Conservation (phyloP, 2,113 vertebrate species). For the Catharus fuscescens region DNA sequence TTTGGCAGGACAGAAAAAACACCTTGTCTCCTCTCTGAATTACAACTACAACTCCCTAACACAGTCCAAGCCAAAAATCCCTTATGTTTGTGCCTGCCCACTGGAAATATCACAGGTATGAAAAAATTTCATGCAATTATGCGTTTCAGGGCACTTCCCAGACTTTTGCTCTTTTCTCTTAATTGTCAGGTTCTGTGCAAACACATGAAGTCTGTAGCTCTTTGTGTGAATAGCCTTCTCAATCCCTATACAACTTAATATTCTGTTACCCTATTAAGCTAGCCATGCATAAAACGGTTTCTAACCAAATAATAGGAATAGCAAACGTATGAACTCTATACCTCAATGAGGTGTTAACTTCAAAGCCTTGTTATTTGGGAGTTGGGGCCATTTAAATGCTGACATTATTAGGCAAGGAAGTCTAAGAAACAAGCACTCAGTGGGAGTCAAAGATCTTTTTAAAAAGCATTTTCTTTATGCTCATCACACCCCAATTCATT, state of each 20-base stretch:
- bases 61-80: background rate
- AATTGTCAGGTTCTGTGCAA: constrained; percentile 71
- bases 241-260: constrained; percentile 71
- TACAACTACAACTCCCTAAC: background rate
- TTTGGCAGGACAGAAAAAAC: background rate
- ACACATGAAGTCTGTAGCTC: constrained; percentile 76
- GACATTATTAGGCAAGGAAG: constrained; percentile 77
- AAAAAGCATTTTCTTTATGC: constrained; percentile 76
- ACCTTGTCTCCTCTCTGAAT: background rate
- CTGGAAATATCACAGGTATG: constrained; percentile 61
- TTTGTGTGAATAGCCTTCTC: constrained; percentile 73
- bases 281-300: constrained; percentile 75
- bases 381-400: constrained; percentile 73
- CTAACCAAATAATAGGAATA: constrained; percentile 71
- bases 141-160: constrained; percentile 42
- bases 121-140: constrained; percentile 54
- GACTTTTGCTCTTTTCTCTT: constrained; percentile 72
- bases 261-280: constrained; percentile 75
- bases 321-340: constrained; percentile 76
- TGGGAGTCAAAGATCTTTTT: constrained; percentile 75
- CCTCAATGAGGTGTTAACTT: constrained; percentile 78
- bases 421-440: constrained; percentile 76
- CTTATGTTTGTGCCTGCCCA: constrained; percentile 3
- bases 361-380: constrained; percentile 71
- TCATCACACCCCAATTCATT: constrained; percentile 73